Evolutionary conservation across 2,888 invertebrate species (phyloP).

Genomic region (Sphaeridia pumilis): DNA sequence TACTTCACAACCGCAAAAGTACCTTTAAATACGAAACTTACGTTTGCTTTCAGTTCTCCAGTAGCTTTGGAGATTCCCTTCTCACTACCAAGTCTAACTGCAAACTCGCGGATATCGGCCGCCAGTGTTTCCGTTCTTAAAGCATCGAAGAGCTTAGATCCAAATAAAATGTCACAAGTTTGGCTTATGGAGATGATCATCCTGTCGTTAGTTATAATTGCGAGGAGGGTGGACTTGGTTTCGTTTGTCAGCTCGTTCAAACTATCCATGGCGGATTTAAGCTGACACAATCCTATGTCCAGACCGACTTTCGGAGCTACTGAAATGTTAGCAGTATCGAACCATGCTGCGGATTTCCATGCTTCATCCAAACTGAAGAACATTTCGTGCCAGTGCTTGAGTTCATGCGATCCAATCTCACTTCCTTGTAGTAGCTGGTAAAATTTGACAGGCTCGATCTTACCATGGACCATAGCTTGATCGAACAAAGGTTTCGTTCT

Average conservation of each 20-base stretch:
- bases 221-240: background rate
- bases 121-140: background rate
- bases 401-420: no score
- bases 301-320: constrained; percentile 18
- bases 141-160: background rate
- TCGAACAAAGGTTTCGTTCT: no score
- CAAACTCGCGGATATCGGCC: background rate
- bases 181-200: no score
- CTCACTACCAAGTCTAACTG: background rate
- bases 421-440: no score
- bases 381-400: constrained; percentile 19
- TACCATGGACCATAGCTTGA: no score
- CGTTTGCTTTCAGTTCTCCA: no score
- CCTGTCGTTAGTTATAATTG: background rate
- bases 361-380: constrained; percentile 24
- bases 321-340: constrained; percentile 12
- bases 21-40: background rate
- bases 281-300: constrained; percentile 14
- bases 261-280: constrained; percentile 9
- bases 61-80: no score
- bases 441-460: no score
- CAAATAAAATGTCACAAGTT: no score
- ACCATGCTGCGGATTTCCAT: constrained; percentile 12
- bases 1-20: background rate
- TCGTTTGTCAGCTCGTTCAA: background rate